A percentile compares a stretch with the other conserved stretches of the same genome.
Conservation (phyloP, 2,113 vertebrate species). For the Ceratotherium simum region DNA sequence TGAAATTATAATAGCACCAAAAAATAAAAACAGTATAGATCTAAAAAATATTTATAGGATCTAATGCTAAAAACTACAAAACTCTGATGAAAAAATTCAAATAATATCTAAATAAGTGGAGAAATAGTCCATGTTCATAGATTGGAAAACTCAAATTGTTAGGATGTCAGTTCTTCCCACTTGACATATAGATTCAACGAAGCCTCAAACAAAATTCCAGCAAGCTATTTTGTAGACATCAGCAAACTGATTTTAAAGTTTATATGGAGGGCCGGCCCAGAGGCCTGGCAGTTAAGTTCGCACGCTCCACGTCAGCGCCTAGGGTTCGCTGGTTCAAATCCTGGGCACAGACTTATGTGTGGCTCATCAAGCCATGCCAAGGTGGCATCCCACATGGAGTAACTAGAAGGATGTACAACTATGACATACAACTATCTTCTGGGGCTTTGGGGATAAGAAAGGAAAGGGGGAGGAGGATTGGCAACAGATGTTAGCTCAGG, state of each 20-base stretch:
- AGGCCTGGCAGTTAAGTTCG: too few relatives aligned
- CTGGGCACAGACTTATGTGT: too few relatives aligned
- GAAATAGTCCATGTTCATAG: not conserved
- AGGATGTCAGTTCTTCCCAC: not conserved
- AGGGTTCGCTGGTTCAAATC: too few relatives aligned
- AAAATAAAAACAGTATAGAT: not conserved
- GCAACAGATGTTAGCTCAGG: too few relatives aligned
- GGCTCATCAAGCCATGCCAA: too few relatives aligned
- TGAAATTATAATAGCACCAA: not conserved
- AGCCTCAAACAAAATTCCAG: not conserved
- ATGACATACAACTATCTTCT: too few relatives aligned
- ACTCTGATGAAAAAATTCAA: not conserved
- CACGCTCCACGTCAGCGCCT: too few relatives aligned
- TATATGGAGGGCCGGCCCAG: too few relatives aligned
- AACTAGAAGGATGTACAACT: too few relatives aligned
- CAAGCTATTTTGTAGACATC: not conserved
- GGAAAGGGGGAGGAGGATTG: too few relatives aligned
- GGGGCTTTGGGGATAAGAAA: too few relatives aligned
- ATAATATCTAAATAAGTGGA: not conserved
- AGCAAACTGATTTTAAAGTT: not conserved
- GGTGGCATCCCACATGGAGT: too few relatives aligned
- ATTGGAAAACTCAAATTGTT: not conserved
- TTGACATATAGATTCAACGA: not conserved
- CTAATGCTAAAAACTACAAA: not conserved
- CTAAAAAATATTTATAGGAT: not conserved